Percentiles rank a stretch among this genome's conserved stretches.
Evolutionary conservation across 2,888 invertebrate species (phyloP).

Genomic region (Lasiommata megera): DNA sequence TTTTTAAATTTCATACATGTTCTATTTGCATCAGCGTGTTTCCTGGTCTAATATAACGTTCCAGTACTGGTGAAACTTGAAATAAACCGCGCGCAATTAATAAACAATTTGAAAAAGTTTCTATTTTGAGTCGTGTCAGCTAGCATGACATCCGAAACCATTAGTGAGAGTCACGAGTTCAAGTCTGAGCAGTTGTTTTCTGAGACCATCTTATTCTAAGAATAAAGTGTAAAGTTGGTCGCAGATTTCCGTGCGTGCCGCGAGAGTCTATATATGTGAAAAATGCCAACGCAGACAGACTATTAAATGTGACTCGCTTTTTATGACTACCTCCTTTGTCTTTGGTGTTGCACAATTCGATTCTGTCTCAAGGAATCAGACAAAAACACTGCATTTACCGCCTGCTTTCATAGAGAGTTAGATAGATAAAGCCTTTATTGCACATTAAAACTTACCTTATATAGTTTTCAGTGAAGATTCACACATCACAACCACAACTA

Average conservation of each 20-base stretch:
- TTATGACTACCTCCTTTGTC: too few species aligned
- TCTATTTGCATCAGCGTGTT: not conserved
- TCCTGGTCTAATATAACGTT: not conserved
- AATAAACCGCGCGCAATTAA: slow-evolving; percentile 4
- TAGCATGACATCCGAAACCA: slow-evolving; percentile 20
- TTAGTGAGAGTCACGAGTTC: slow-evolving; percentile 24
- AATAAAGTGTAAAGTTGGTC: not conserved
- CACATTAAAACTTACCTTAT: too few species aligned
- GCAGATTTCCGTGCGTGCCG: not conserved
- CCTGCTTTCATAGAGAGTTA: too few species aligned
- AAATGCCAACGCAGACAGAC: not conserved
- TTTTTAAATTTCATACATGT: not conserved
- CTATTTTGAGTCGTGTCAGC: slow-evolving; percentile 18
- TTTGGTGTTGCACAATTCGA: too few species aligned
- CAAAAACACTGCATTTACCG: too few species aligned
- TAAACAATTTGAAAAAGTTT: slow-evolving; percentile 4
- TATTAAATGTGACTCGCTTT: too few species aligned
- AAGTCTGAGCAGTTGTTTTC: slow-evolving; percentile 15
- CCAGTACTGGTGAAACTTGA: not conserved
- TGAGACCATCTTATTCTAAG: not conserved
- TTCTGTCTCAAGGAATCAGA: too few species aligned
- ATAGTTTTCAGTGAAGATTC: too few species aligned
- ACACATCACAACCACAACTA: too few species aligned
- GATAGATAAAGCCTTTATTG: too few species aligned
- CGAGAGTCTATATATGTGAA: not conserved